Conservation (phyloP, 2,113 vertebrate genomes). For the Pandion haliaetus region DNA sequence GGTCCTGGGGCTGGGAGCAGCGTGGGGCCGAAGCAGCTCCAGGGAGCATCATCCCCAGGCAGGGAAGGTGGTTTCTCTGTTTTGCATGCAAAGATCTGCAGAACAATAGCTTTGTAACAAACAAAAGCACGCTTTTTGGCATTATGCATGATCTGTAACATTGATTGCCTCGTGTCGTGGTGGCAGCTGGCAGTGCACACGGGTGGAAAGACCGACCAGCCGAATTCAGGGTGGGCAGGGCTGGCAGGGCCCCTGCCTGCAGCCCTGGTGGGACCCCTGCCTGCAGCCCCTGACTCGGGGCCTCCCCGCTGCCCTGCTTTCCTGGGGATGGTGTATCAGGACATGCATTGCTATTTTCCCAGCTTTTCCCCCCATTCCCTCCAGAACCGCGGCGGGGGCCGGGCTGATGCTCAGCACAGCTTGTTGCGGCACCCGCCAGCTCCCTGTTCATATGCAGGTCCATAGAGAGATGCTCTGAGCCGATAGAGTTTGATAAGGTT, state of each 20-base stretch:
- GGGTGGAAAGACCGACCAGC: background rate
- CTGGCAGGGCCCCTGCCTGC: background rate
- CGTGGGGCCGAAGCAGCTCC: fast-evolving
- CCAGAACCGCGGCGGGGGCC: background rate
- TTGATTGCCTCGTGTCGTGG: fast-evolving
- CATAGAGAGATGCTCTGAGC: fast-evolving
- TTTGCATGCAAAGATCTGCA: background rate
- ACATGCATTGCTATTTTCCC: fast-evolving
- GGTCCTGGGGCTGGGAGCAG: background rate
- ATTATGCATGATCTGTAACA: background rate
- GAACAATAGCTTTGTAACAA: background rate
- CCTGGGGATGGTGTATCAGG: background rate
- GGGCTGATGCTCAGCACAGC: background rate
- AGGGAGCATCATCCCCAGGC: background rate
- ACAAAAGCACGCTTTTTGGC: background rate
- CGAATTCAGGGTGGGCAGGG: background rate
- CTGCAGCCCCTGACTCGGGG: fast-evolving
- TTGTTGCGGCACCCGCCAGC: background rate
- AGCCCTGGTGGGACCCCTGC: background rate
- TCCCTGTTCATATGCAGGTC: background rate
- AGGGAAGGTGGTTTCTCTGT: background rate
- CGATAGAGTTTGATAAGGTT: fast-evolving
- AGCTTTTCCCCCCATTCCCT: background rate
- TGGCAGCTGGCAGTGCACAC: fast-evolving
- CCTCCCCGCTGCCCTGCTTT: fast-evolving